Percentiles rank a stretch among this genome's conserved stretches.
Evolutionary conservation across 2,888 invertebrate species (phyloP).

Genomic region (Frankliniella intonsa): DNA sequence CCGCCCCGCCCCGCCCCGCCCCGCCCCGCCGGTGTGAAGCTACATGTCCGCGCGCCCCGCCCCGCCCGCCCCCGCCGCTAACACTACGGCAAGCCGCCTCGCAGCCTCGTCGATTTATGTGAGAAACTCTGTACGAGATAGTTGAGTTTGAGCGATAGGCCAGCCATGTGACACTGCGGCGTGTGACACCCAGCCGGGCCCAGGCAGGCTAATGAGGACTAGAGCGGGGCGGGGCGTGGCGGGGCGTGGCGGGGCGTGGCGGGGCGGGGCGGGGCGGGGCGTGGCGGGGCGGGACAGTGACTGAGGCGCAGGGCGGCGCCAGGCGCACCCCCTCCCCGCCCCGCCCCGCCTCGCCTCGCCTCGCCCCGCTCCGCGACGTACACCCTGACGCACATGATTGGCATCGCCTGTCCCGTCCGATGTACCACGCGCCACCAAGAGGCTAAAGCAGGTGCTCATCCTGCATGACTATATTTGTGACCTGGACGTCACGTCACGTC

Average conservation of each 20-base stretch:
- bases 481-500: neutral
- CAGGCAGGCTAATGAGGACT: too few species aligned
- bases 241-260: too few species aligned
- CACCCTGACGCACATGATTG: conserved; percentile 20
- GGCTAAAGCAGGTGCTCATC: too few species aligned
- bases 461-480: too few species aligned
- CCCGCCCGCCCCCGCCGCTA: too few species aligned
- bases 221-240: too few species aligned
- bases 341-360: conserved; percentile 68
- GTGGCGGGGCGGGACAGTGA: conserved; percentile 38
- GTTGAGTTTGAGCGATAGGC: conserved; percentile 11
- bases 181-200: too few species aligned
- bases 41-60: too few species aligned
- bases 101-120: neutral
- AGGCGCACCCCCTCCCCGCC: conserved; percentile 45
- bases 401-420: neutral
- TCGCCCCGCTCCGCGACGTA: conserved; percentile 53
- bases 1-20: neutral
- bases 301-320: conserved; percentile 39
- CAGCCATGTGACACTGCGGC: neutral
- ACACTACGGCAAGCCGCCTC: neutral
- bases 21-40: neutral
- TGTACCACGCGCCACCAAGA: too few species aligned
- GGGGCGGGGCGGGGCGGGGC: too few species aligned
- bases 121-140: conserved; percentile 32